These are phyloP conservation scores for Haliaeetus leucogaster DNA, from an alignment of 2,113 vertebrate genomes.

Conservation along the genomic window DNA sequence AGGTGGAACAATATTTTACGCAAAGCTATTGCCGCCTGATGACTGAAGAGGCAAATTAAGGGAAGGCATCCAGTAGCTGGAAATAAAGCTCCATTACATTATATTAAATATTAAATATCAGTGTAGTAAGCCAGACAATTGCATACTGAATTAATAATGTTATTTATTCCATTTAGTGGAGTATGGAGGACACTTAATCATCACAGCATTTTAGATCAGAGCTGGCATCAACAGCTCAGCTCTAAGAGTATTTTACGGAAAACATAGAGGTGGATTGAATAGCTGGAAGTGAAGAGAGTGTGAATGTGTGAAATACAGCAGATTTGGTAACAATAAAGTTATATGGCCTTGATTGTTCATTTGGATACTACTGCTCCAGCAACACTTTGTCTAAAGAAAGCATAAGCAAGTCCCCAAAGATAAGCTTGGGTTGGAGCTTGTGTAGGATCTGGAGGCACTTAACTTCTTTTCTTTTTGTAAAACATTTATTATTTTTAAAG, in stretches of 20 bases:
- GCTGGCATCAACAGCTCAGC: not conserved
- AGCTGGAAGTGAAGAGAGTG: constrained; percentile 14
- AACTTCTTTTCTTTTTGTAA: not conserved
- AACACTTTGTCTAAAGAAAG: not conserved
- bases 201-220: not conserved
- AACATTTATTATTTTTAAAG: not conserved
- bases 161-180: constrained; percentile 44
- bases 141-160: constrained; percentile 43
- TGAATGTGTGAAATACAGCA: constrained; percentile 14
- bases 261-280: not conserved
- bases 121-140: constrained; percentile 10
- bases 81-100: not conserved
- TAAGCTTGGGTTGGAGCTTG: not conserved
- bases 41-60: not conserved
- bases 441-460: not conserved
- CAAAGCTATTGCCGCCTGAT: not conserved
- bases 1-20: constrained; percentile 7
- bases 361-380: not conserved
- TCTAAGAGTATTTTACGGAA: not conserved
- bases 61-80: constrained; percentile 30
- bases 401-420: not conserved
- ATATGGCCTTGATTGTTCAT: not conserved
- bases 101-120: constrained; percentile 31
- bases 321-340: constrained; percentile 17
- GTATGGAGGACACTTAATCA: constrained; percentile 1